Evolutionary conservation across 2,888 invertebrate species (phyloP).

Genomic region (Tenthredo distinguenda): DNA sequence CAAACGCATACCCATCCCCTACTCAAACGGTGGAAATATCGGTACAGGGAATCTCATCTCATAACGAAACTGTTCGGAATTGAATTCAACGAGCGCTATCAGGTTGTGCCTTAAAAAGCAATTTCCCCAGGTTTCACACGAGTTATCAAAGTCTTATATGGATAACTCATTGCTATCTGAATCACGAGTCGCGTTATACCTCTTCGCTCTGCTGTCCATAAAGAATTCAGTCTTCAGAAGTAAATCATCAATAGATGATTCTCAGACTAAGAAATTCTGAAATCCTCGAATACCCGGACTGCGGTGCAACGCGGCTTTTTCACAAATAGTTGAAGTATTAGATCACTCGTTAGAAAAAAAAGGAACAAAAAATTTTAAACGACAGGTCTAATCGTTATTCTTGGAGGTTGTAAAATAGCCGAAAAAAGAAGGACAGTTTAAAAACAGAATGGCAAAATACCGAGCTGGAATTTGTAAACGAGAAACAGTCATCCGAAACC

Average conservation of each 20-base stretch:
- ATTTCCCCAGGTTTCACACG: background rate
- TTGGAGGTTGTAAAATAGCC: background rate
- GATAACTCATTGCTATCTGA: background rate
- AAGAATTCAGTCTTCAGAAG: background rate
- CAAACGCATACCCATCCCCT: conserved; percentile 5
- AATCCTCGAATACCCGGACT: background rate
- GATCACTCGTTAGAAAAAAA: background rate
- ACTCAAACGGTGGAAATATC: conserved; percentile 9
- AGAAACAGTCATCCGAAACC: background rate
- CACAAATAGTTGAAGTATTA: background rate
- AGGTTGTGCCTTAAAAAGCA: background rate
- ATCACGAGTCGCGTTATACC: background rate
- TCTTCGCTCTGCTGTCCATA: background rate
- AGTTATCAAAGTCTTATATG: background rate
- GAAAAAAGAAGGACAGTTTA: background rate
- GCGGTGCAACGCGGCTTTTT: background rate
- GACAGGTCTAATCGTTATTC: background rate
- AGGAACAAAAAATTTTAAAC: background rate
- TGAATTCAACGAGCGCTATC: background rate
- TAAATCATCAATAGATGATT: background rate
- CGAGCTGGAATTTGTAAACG: background rate
- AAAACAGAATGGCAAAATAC: background rate
- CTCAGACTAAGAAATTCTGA: background rate
- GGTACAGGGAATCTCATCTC: background rate
- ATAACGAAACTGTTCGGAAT: background rate